These are phyloP conservation scores for Canis aureus DNA, from an alignment of 2,113 vertebrate species.

Conservation along the genomic window DNA sequence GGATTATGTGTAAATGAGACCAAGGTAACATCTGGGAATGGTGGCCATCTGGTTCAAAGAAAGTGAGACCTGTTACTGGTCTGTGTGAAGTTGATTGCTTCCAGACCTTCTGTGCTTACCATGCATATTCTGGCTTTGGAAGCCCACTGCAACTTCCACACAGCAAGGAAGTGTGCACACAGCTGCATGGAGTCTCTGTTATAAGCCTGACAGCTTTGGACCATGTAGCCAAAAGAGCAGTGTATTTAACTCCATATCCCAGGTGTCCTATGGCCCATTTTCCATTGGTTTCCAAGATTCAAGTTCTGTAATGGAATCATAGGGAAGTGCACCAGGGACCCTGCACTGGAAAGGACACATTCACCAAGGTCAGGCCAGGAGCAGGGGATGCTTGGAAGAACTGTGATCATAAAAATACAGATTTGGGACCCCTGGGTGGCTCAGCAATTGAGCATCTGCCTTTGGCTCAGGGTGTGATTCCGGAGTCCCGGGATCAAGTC, in stretches of 20 bases:
- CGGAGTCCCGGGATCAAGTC: no score
- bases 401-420: neutral
- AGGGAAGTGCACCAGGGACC: neutral
- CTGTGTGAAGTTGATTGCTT: slow-evolving; percentile 65
- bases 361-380: neutral
- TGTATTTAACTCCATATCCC: neutral
- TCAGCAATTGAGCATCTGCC: no score
- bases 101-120: neutral
- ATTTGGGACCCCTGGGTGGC: no score
- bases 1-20: slow-evolving; percentile 70
- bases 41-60: slow-evolving; percentile 64
- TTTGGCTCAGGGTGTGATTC: no score
- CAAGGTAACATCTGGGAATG: neutral
- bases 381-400: neutral
- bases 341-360: neutral
- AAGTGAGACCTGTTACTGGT: slow-evolving; percentile 29
- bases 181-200: neutral
- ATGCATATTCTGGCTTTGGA: neutral
- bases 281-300: neutral
- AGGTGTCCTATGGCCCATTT: neutral
- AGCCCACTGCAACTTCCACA: neutral
- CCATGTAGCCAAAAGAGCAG: neutral
- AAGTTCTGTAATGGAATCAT: slow-evolving; percentile 12
- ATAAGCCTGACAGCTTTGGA: neutral
- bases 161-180: neutral